Evolutionary conservation across 2,888 invertebrate species (phyloP), one percentile per base, ranked within the genome.

Genomic region (Nomada fucata): DNA sequence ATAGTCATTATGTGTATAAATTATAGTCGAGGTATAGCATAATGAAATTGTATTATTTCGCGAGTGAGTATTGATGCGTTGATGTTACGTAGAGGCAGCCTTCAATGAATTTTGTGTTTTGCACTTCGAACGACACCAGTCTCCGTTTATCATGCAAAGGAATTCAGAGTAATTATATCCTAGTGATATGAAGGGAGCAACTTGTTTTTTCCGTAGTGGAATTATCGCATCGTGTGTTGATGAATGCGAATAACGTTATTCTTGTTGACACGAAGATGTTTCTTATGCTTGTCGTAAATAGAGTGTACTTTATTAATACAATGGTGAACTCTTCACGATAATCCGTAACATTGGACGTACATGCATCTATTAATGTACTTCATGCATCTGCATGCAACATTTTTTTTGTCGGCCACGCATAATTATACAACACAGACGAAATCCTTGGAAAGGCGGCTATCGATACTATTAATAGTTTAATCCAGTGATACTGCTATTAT

Each of bases 141-240:
- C 23, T 13, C 23, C 55, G 23, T 55, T 70, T 29, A 29, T 7
- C 13, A 36, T 26, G 18, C 23, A 23, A 61, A 44, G 15, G 15
- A 65, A 47, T 57, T 47, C 23, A 64, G 15, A 15, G 57, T 47
- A 64, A 73, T 64, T 20, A 15, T 2, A 36, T 36, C 36, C 7
- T 36, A 5, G 55, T 9, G 20, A 73, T 47, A 55, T 15, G 18
- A 47, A 26, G 50, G 36, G 29, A 42, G 59, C 36, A 67, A 29
- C 65, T 50, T 74, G 60, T 73, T 74, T 47, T 36, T 36, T 36
- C 36, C 36, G 36, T 36, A 47, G 44, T 29, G n/a, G 2, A 59
- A 26, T 59, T n/a, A 29, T 15, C 10, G 26, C 36, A 36, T 29
- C 18, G 15, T 55, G 26, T 15, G 13, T 55, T 47, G 13, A 29